Base-by-base conservation (phyloP, 2,888 invertebrate genomes). In the Agrotis puta region DNA sequence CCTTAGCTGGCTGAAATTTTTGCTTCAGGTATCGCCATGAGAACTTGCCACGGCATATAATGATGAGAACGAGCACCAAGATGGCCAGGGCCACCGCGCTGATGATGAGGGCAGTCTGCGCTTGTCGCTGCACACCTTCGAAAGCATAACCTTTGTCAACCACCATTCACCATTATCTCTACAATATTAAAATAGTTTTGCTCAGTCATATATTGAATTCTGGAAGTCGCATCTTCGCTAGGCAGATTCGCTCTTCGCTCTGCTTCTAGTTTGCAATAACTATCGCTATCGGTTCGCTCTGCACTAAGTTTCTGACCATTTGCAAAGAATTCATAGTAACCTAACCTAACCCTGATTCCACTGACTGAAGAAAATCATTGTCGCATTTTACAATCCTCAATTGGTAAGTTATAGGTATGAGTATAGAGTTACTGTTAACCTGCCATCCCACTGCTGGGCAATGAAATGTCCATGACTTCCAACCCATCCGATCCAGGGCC, bases 1-100 rank as follows among this genome's bases (percentile, higher is more conserved):
- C 95, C 94, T 95, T 95, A 6, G 94, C 85, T 2, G 94, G 95
- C 80, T 94, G 95, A 69, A 95, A 90, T 85, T 94, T 95, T 81
- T 95, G 94, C 81, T 95, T 95, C 74, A 95, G 86, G 71, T 91
- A 94, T 77, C 92, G 89, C 95, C 95, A 94, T 9, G 94, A 92
- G 58, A 95, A 76, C 68, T 90, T 92, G 24, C 92, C 92, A 0
- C 92, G 89, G 83, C 95, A 95, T 9, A 94, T 77, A 58, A 94
- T 87, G 80, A 94, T 90, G 66, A 95, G 80, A 0, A 93, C 84
- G 1, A 95, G 85, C 73, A 94, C 81, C 74, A 95, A 74, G 2
- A 94, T 86, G 0, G 95, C 95, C 64, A 96, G 79, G 0, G 95
- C 94, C 27, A 95, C 92, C 13, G 89, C 92, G 78, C 95, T 95